Evolutionary conservation across 2,113 vertebrate genomes (phyloP), one percentile per base, ranked within the genome.

Genomic region (Seriola aureovittata): DNA sequence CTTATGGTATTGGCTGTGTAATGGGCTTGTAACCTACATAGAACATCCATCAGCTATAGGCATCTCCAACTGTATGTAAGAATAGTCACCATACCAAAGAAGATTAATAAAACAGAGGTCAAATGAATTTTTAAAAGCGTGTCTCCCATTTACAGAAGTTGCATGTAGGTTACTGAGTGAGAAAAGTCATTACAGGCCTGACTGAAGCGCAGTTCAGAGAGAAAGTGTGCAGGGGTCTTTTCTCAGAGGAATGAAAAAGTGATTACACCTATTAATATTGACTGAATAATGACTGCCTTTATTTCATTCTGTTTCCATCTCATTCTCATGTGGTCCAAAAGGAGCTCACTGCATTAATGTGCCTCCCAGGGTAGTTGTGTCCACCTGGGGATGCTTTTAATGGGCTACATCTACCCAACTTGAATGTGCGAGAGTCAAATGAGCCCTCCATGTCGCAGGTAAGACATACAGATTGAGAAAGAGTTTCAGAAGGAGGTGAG

Each of bases 31-130:
- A 88, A 88, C 82, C 86, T 75, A 87, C 85, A 89, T 85, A 90
- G 23, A 50, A 32, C 70, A 59, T 71, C 62, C 71, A 65, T 81
- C 63, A 81, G 71, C 80, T 82, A 66, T 32, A 78, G 29, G 34
- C 16, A 3, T 71, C 29, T 75, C 66, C 10, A 29, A n/a, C 76
- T 75, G 46, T 71, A 73, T 82, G 66, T 75, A 84, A 85, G 64
- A 91, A 87, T 65, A 79, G 84, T 83, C 71, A 79, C 81, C 73
- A 67, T 77, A 79, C 71, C 48, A 78, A 91, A 86, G 80, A 88
- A 29, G 80, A 88, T 87, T 73, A 92, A 86, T 89, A 88, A 87
- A 88, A 88, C 71, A 88, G 48, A 69, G 59, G 46, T 84, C 46
- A 78, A 63, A 88, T 79, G 1, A 36, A 70, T 82, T 38, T 78